phyloP scores from a whole-genome alignment of 2,888 invertebrate genomes.

The Oscheius sp. region DNA sequence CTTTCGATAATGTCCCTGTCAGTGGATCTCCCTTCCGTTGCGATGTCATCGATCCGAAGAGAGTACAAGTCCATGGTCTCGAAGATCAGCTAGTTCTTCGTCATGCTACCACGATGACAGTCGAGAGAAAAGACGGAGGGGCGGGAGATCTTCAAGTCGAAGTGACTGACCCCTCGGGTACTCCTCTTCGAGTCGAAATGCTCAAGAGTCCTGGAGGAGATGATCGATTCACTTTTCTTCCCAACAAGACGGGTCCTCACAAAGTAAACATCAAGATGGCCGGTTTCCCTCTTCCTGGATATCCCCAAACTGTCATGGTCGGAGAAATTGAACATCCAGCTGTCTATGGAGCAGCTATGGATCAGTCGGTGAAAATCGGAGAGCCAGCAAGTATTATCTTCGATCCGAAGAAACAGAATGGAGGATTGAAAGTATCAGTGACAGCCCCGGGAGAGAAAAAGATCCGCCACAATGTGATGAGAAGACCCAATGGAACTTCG shows the following conservation, averaged over 20 bases:
- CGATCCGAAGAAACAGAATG: slow-evolving; percentile 71
- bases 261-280: slow-evolving; percentile 61
- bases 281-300: slow-evolving; percentile 67
- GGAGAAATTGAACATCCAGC: slow-evolving; percentile 62
- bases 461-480: slow-evolving; percentile 62
- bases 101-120: slow-evolving; percentile 63
- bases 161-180: slow-evolving; percentile 63
- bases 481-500: slow-evolving; percentile 54
- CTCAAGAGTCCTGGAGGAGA: slow-evolving; percentile 57
- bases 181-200: slow-evolving; percentile 57
- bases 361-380: slow-evolving; percentile 70
- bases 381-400: slow-evolving; percentile 73
- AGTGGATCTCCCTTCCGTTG: slow-evolving; percentile 92
- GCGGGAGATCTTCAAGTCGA: slow-evolving; percentile 62
- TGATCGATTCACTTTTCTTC: slow-evolving; percentile 65
- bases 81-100: slow-evolving; percentile 53
- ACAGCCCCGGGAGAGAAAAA: slow-evolving; percentile 51
- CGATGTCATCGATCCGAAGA: slow-evolving; percentile 79
- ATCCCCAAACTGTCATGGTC: slow-evolving; percentile 58
- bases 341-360: slow-evolving; percentile 74
- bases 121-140: slow-evolving; percentile 66
- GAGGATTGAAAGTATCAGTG: slow-evolving; percentile 67
- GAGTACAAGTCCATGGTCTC: slow-evolving; percentile 56
- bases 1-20: slow-evolving; percentile 80
- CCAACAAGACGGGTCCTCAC: slow-evolving; percentile 65